Conservation (phyloP, 1,140 invertebrate genomes). For the Probaryconus sp. region DNA sequence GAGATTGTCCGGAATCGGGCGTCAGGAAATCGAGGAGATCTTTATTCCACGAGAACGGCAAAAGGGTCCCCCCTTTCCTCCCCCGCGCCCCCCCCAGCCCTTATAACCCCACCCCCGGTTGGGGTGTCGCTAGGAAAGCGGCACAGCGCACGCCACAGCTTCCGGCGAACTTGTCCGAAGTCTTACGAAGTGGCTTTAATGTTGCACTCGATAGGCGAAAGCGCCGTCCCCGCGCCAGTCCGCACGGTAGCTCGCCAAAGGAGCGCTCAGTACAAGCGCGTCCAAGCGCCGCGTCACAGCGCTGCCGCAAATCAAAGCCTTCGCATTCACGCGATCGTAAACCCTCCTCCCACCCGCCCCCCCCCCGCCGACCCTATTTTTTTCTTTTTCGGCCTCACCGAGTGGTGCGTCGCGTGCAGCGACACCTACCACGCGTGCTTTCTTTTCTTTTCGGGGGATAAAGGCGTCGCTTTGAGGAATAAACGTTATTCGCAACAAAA, state of each 20-base stretch:
- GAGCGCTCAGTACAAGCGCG: constrained; percentile 48
- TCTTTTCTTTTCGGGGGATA: constrained; percentile 21
- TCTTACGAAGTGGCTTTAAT: constrained; percentile 21
- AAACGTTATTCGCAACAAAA: too few relatives aligned
- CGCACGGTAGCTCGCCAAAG: constrained; percentile 21
- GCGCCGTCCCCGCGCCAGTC: constrained; percentile 12
- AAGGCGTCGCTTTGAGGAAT: constrained; percentile 24
- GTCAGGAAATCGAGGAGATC: constrained; percentile 32
- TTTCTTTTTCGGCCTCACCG: constrained; percentile 1
- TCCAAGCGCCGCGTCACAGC: constrained; percentile 51
- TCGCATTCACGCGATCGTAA: constrained; percentile 33
- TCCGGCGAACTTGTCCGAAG: constrained; percentile 28
- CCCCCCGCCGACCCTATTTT: not conserved
- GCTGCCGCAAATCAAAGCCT: constrained; percentile 37
- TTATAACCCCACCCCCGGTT: not conserved
- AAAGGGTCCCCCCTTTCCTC: constrained; percentile 22
- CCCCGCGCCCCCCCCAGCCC: constrained; percentile 2
- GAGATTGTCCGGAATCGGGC: constrained; percentile 23
- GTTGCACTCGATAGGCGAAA: not conserved
- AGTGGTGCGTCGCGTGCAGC: constrained; percentile 30
- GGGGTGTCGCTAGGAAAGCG: too few relatives aligned
- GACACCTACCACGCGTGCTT: constrained; percentile 51
- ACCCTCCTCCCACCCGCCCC: not conserved
- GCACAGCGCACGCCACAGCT: constrained; percentile 14
- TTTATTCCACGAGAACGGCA: too few relatives aligned